These are phyloP conservation scores for Macquaria ambigua DNA, from an alignment of 2,113 vertebrate species.

Conservation along the genomic window DNA sequence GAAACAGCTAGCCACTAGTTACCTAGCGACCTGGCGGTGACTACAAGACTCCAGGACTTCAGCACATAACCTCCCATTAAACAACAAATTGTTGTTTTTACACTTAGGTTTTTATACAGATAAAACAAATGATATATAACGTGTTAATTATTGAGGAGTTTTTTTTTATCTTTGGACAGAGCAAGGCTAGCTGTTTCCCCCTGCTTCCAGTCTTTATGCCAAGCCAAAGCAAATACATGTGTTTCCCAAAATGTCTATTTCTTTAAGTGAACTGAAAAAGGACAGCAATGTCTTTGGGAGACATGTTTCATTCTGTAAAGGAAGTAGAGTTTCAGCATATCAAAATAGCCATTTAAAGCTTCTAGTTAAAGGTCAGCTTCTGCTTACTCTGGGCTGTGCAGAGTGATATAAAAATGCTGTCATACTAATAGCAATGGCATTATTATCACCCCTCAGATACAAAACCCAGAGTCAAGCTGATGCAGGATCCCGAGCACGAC, in stretches of 20 bases:
- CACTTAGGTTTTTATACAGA: not conserved
- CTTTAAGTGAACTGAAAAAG: too few species aligned
- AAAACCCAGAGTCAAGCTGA: slow-evolving; percentile 49
- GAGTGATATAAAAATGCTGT: not conserved
- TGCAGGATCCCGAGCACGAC: slow-evolving; percentile 23
- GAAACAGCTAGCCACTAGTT: not conserved
- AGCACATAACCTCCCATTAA: not conserved
- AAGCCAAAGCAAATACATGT: not conserved
- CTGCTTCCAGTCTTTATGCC: not conserved
- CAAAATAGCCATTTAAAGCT: not conserved
- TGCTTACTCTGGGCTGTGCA: not conserved
- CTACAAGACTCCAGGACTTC: not conserved
- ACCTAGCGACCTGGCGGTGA: not conserved
- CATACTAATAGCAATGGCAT: not conserved
- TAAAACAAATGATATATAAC: too few species aligned
- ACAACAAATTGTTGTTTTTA: not conserved
- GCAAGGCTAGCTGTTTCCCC: not conserved
- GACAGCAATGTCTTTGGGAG: too few species aligned
- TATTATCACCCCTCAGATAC: slow-evolving; percentile 40
- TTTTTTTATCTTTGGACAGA: too few species aligned
- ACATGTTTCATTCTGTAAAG: not conserved
- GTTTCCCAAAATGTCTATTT: not conserved
- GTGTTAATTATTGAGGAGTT: too few species aligned
- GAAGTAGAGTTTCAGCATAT: not conserved
- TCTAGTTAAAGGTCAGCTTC: not conserved